Conservation (phyloP, 2,797 vertebrate genomes). For the Megaceryle alcyon region DNA sequence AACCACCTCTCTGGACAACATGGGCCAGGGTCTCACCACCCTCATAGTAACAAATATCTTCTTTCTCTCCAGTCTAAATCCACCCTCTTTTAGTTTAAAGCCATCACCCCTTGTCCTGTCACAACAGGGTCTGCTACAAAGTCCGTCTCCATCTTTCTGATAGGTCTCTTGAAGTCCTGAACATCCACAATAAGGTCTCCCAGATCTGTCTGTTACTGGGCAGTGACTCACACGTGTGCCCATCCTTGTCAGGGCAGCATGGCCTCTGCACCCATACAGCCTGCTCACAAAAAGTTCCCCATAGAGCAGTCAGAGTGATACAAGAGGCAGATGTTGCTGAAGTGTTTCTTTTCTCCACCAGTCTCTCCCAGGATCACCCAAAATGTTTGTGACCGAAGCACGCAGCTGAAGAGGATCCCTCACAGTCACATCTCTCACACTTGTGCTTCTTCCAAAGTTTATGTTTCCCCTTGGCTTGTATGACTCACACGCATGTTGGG, state of each 20-base stretch:
- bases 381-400: accelerated
- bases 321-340: background rate
- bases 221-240: accelerated
- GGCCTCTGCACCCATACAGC: background rate
- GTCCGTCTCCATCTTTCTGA: background rate
- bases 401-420: background rate
- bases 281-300: background rate
- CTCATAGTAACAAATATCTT: background rate
- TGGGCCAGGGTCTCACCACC: background rate
- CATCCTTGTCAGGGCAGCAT: accelerated
- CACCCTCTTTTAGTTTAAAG: background rate
- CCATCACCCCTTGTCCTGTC: background rate
- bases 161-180: background rate
- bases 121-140: background rate
- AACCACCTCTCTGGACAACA: background rate
- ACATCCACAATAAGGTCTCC: background rate
- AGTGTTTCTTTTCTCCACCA: background rate
- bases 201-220: background rate
- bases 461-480: slow-evolving; percentile 5
- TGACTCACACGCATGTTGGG: background rate
- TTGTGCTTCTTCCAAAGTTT: background rate
- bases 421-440: accelerated
- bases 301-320: accelerated
- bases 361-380: background rate
- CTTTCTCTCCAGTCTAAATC: background rate